phyloP scores from a whole-genome alignment of 2,888 invertebrate species.

The Andrena minutula region DNA sequence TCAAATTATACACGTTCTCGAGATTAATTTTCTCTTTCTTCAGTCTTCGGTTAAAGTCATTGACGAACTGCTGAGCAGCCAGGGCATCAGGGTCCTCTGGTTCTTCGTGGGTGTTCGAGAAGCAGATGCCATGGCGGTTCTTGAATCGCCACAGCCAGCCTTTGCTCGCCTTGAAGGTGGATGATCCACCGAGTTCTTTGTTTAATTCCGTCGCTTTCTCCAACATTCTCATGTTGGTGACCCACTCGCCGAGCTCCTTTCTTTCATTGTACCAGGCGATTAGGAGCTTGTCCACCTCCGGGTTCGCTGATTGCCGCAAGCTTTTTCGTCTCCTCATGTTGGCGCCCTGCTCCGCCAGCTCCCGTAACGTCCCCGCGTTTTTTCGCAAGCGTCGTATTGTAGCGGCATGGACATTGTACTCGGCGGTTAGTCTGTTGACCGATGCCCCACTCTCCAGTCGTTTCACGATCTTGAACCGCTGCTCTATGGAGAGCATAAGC shows the following conservation, averaged over 20 bases:
- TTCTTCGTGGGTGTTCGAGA: neutral
- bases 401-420: slow-evolving; percentile 11
- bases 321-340: neutral
- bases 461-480: slow-evolving; percentile 13
- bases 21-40: neutral
- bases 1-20: slow-evolving; percentile 10
- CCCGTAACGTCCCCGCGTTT: neutral
- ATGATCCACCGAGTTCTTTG: slow-evolving; percentile 2
- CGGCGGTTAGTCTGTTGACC: slow-evolving; percentile 5
- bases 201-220: slow-evolving; percentile 21
- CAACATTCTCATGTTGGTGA: neutral
- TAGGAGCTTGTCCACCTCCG: slow-evolving; percentile 11
- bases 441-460: slow-evolving; percentile 7
- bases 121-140: slow-evolving; percentile 2
- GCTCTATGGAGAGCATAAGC: slow-evolving; percentile 1
- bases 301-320: neutral
- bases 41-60: neutral
- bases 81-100: neutral
- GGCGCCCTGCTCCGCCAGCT: neutral
- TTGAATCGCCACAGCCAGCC: slow-evolving; percentile 27
- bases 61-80: neutral
- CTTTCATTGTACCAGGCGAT: slow-evolving; percentile 5
- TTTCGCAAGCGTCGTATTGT: slow-evolving; percentile 6
- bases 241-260: neutral
- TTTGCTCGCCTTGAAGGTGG: slow-evolving; percentile 1